Conservation (phyloP, 92 coral and sea anemone genomes). For the Pocillopora grandis region DNA sequence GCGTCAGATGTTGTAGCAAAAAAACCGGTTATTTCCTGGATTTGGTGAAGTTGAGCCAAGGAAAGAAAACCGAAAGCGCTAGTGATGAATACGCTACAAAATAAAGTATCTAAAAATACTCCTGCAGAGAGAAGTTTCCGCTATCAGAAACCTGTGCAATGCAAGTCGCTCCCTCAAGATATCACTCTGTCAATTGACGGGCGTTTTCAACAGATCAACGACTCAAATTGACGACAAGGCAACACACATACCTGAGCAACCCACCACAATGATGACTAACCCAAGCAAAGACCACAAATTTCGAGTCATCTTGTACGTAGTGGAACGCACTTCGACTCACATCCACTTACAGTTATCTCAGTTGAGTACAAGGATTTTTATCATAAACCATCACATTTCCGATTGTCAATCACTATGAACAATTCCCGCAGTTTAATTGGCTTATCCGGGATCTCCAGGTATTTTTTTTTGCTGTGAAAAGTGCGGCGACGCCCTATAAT, state of each 20-base stretch:
- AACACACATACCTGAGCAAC: conserved; percentile 21
- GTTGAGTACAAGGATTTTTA: neutral
- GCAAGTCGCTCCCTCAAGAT: conserved; percentile 5
- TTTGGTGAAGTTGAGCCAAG: too few relatives aligned
- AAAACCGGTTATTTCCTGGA: too few relatives aligned
- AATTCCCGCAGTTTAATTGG: conserved; percentile 1
- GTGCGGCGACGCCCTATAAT: conserved; percentile 1
- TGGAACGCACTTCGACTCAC: neutral
- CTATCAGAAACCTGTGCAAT: neutral
- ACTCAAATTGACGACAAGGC: neutral
- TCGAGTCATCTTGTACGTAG: neutral
- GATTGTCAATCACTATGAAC: conserved; percentile 20
- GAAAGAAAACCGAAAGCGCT: too few relatives aligned
- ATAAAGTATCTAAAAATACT: too few relatives aligned
- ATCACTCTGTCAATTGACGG: neutral
- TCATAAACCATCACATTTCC: conserved; percentile 2
- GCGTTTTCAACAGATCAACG: neutral
- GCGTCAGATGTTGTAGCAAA: too few relatives aligned
- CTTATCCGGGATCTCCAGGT: neutral
- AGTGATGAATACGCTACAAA: too few relatives aligned
- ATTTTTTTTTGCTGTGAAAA: neutral
- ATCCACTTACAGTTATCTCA: neutral
- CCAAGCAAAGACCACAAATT: neutral
- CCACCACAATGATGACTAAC: neutral
- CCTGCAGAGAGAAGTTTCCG: neutral